Evolutionary conservation across 1,140 invertebrate genomes (phyloP).

Genomic region (Oncopodura yosiiana): DNA sequence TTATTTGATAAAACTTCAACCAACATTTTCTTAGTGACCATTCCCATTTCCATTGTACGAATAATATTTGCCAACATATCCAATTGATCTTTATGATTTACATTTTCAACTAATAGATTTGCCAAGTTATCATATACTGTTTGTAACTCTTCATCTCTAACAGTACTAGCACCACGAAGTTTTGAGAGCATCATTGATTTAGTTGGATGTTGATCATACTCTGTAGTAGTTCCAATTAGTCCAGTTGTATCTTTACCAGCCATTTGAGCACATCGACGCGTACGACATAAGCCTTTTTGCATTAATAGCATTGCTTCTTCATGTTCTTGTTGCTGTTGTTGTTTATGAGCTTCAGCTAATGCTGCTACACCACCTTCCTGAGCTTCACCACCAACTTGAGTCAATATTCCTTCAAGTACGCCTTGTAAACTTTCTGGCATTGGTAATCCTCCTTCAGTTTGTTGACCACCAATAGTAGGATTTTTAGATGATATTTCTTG

Average conservation of each 20-base stretch:
- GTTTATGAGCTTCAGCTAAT: neutral
- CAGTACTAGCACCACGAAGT: too few relatives aligned
- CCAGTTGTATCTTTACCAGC: neutral
- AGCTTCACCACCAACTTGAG: too few relatives aligned
- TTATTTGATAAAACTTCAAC: constrained; percentile 58
- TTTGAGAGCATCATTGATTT: neutral
- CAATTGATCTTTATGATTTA: neutral
- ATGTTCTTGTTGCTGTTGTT: neutral
- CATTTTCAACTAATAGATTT: constrained; percentile 10
- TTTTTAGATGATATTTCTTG: too few relatives aligned
- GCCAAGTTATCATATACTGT: neutral
- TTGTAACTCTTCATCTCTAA: constrained; percentile 5
- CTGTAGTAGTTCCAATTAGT: neutral
- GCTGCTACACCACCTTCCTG: neutral
- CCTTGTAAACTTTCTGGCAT: too few relatives aligned
- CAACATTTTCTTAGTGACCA: constrained; percentile 54
- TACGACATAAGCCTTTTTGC: too few relatives aligned
- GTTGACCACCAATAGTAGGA: too few relatives aligned
- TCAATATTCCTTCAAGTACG: too few relatives aligned
- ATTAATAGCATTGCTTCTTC: too few relatives aligned
- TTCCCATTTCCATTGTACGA: constrained; percentile 39
- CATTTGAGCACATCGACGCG: neutral
- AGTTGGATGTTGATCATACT: neutral
- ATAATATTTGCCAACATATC: constrained; percentile 10
- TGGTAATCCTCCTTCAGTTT: too few relatives aligned